These are phyloP conservation scores for Chouioia cunea DNA, from an alignment of 2,888 invertebrate species.

Conservation along the genomic window DNA sequence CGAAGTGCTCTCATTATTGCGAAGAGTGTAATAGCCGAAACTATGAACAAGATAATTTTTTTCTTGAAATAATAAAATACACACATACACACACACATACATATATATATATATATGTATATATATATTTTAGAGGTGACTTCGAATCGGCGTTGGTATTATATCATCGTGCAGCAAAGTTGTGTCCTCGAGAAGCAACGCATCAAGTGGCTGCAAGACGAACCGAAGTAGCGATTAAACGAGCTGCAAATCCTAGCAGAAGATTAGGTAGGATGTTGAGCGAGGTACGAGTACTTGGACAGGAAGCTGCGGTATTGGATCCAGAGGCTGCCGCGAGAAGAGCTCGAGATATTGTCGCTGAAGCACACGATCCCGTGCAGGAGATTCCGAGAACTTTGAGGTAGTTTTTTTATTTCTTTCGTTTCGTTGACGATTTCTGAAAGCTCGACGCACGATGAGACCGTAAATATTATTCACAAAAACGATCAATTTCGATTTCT, in stretches of 20 bases:
- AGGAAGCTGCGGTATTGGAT: conserved; percentile 50
- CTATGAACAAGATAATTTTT: too few species aligned
- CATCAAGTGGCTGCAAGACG: conserved; percentile 56
- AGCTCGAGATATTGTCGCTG: conserved; percentile 51
- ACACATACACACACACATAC: too few species aligned
- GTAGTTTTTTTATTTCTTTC: conserved; percentile 44
- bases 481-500: too few species aligned
- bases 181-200: conserved; percentile 56
- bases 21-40: too few species aligned
- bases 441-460: too few species aligned
- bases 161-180: conserved; percentile 59
- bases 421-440: conserved; percentile 13
- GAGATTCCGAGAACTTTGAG: conserved; percentile 53
- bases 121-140: conserved; percentile 55
- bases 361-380: conserved; percentile 51
- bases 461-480: too few species aligned
- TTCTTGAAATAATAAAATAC: too few species aligned
- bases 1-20: too few species aligned
- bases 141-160: conserved; percentile 62
- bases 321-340: conserved; percentile 54
- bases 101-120: too few species aligned
- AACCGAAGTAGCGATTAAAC: conserved; percentile 56
- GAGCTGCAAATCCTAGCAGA: conserved; percentile 54
- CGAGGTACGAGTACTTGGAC: conserved; percentile 40
- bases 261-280: conserved; percentile 47